Evolutionary conservation across 2,113 vertebrate species (phyloP), one percentile per base, ranked within the genome.

Genomic region (Penelope pileata): DNA sequence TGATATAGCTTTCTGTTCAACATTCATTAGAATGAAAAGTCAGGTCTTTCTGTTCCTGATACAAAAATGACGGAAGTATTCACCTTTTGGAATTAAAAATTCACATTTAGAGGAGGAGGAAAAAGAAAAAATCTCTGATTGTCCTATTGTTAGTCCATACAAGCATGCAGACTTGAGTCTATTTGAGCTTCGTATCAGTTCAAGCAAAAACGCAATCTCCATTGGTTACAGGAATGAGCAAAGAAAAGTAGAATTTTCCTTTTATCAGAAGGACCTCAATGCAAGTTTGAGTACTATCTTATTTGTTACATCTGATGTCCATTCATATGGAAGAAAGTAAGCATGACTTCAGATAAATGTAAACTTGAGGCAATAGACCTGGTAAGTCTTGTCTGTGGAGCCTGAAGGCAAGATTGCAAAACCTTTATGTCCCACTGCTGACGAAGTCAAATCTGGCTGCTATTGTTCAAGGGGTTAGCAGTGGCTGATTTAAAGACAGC

Each of bases 361-460:
- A 63, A 86, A 34, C n/a, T 50, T 70, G 56, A 80, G 60, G 60
- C 75, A 76, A 17, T 47, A 88, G 78, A 85, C 87, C 47, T 93
- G 59, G 59, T 86, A 92, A 79, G 60, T 85, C 90, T 94, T 79
- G 72, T 93, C 87, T 76, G 50, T 60, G 47, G 68, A 83, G 75
- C 67, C 63, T 79, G 60, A 45, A 85, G 68, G 82, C 74, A 59
- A 94, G 34, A 9, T 95, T 96, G 68, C 87, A 63, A 87, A 88
- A 86, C 50, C 38, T 89, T 72, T 53, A 34, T 89, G 72, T 73
- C 29, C 59, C 2, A 0, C 10, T 59, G 81, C 75, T 97, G 91
- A 58, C 78, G n/a, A 94, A 92, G 53, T 90, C 27, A 74, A 69
- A 77, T 38, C 59, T 59, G 66, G 26, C 69, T 92, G 9, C 27